Conservation (phyloP, 1,140 invertebrate species). For the Proales similis region DNA sequence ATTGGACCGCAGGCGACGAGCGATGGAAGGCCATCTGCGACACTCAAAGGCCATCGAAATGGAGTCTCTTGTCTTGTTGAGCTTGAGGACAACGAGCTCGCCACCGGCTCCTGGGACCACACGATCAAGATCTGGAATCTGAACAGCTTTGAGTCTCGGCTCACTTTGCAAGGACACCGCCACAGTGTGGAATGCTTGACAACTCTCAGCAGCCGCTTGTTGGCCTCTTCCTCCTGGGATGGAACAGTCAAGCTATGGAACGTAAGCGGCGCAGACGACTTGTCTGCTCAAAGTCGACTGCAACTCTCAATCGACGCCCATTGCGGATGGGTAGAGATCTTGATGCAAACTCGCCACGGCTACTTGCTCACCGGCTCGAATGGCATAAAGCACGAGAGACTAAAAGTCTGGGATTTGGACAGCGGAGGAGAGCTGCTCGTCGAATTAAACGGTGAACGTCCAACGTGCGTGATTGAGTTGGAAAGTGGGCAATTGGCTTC, state of each 20-base stretch:
- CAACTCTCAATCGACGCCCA: background rate
- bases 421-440: background rate
- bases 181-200: too few relatives aligned
- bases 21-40: too few relatives aligned
- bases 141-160: too few relatives aligned
- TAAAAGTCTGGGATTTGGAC: constrained; percentile 1
- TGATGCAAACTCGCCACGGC: too few relatives aligned
- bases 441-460: background rate
- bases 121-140: constrained; percentile 99
- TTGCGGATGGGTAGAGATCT: background rate
- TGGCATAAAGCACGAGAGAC: too few relatives aligned
- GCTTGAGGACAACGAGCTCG: constrained; percentile 83
- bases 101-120: constrained; percentile 97
- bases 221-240: background rate
- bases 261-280: background rate
- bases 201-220: too few relatives aligned
- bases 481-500: background rate
- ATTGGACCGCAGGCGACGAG: too few relatives aligned
- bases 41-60: constrained; percentile 97
- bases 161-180: too few relatives aligned
- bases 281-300: background rate
- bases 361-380: too few relatives aligned
- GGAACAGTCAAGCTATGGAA: constrained; percentile 10
- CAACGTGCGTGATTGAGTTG: background rate
- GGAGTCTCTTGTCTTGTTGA: constrained; percentile 91